Evolutionary conservation across 2,113 vertebrate species (phyloP).

Genomic region (Chunga burmeisteri): DNA sequence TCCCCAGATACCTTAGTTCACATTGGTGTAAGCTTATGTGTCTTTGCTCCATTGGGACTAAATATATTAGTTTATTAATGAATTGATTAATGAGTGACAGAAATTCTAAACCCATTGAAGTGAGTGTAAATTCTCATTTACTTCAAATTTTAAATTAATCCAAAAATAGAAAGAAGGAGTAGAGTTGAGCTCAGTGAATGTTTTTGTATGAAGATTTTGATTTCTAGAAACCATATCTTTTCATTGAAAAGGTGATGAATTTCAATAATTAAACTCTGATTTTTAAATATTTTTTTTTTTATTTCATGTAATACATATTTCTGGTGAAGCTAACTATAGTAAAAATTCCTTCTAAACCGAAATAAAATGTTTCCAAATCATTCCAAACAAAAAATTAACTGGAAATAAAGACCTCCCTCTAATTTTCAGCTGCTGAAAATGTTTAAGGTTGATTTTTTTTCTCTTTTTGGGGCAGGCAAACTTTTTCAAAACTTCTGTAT

Average conservation of each 20-base stretch:
- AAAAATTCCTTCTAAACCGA: background rate
- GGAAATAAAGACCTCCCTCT: background rate
- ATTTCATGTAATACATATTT: background rate
- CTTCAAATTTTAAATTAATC: background rate
- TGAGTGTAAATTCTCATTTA: background rate
- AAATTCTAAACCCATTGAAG: background rate
- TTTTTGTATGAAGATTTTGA: background rate
- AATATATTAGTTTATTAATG: background rate
- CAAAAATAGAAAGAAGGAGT: background rate
- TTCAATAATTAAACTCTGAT: background rate
- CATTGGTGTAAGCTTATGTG: background rate
- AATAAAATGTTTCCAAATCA: background rate
- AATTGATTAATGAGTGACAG: background rate
- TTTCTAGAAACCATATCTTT: background rate
- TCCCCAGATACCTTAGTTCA: background rate
- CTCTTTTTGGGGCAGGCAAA: background rate
- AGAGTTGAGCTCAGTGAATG: background rate
- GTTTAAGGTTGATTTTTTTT: background rate
- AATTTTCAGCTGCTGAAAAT: background rate
- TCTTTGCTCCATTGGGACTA: background rate
- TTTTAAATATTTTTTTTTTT: background rate
- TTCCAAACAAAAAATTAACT: background rate
- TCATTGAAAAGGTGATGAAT: background rate
- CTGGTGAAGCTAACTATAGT: background rate
- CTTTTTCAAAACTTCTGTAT: background rate